Base-by-base conservation (phyloP, 2,113 vertebrate species). In the Nannospalax galili region DNA sequence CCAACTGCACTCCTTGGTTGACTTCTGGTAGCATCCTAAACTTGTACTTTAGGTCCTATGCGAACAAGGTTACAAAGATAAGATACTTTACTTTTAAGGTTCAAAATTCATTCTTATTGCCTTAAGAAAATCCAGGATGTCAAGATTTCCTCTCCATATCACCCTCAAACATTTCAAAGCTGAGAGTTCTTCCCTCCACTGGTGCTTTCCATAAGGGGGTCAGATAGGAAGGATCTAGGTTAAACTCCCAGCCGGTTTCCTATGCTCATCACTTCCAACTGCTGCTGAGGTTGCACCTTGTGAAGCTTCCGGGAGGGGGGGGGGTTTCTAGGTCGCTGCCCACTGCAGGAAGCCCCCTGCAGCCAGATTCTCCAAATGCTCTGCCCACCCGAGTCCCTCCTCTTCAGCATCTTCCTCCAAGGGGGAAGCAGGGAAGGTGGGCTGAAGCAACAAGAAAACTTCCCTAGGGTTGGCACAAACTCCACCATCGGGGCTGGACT, bases 401-500 rank as follows among this genome's bases (percentile, higher is more conserved):
- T 70, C 60, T 70, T 80, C 52, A 35, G 67, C 48, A 81, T 81
- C 90, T 92, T 81, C 84, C 30, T 70, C 22, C 8, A 1, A 2
- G 56, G 32, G 40, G 24, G 22, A n/a, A 77, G 45, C 5, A n/a
- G 20, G 35, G 16, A 7, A 37, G 30, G 35, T 45, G 79, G 78
- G 86, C 40, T 35, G 0, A 74, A 56, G 48, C 35, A 1, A 79
- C 52, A 40, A 35, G 75, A 40, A 95, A 95, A 97, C 95, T 95
- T 96, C 86, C 85, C 88, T 0, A 0, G 28, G 92, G 56, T 45
- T 62, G 15, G 72, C 28, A 56, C 80, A 77, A 48, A 93, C 80
- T 2, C 9, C 96, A 82, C 28, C 0, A 17, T 94, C 45, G 85
- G 95, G 40, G 5, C 90, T 52, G 90, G 42, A 99, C 99, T 99